Evolutionary conservation across 1,140 invertebrate genomes (phyloP), one percentile per base, ranked within the genome.

Genomic region (Orius laevigatus): DNA sequence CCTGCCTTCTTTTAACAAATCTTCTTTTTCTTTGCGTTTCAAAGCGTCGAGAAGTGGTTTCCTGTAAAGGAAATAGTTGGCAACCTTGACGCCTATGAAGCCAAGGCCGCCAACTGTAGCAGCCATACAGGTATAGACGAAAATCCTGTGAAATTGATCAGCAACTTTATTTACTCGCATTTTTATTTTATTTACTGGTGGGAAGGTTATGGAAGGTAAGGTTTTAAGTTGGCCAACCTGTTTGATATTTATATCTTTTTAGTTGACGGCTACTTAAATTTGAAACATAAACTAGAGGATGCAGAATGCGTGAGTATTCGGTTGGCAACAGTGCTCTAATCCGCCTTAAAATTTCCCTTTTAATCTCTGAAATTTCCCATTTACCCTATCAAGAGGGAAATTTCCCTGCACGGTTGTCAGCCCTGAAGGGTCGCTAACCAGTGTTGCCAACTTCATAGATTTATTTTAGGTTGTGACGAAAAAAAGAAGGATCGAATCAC

Each of bases 401-500:
- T 59, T 56, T 60, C 16, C 52, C 76, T 72, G 73, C 76, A 64
- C 66, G 34, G 73, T 70, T 55, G 61, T 78, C 1, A 70, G 71
- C 57, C 68, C 67, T 6, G 75, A 66, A 53, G 71, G 74, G 5
- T 71, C 68, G 68, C 49, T 79, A 81, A 60, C 60, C 83, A 32
- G 69, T 74, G 57, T 63, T 81, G 5, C 81, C 82, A 46, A 71
- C 73, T 9, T 71, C 8, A 25, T 25, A 4, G 8, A 4, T 25
- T 25, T 25, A 25, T 25, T 25, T 25, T 25, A 72, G 83, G 41
- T 58, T 84, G 4, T 58, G 69, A 48, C 76, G 83, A 55, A 73
- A 78, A 0, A 70, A 74, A 58, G 58, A 67, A 46, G 70, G 75
- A 56, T 59, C 60, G 15, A 62, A 67, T 33, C 83, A 32, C 74